Conservation (phyloP, 2,888 invertebrate species). For the Gibbula magus region DNA sequence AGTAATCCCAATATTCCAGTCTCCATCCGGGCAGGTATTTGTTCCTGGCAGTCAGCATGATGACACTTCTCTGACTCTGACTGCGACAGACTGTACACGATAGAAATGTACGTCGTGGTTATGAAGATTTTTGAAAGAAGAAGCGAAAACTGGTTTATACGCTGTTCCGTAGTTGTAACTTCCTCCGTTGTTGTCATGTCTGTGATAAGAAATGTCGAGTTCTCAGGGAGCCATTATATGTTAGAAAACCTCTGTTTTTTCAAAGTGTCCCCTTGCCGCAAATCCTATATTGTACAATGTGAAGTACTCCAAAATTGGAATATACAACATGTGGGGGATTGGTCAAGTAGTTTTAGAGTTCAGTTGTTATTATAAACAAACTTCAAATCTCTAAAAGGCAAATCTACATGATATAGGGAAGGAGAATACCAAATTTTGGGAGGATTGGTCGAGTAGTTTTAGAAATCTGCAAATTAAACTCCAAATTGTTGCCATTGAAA, state of each 20-base stretch:
- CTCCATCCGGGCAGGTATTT: slow-evolving; percentile 36
- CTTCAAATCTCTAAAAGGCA: no score
- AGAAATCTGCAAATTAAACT: no score
- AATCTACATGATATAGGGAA: no score
- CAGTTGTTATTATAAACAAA: no score
- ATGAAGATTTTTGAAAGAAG: slow-evolving; percentile 15
- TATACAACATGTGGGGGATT: no score
- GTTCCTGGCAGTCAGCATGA: slow-evolving; percentile 39
- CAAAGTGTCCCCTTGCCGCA: no score
- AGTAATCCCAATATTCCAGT: slow-evolving; percentile 35
- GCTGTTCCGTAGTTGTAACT: slow-evolving; percentile 34
- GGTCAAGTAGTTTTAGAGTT: no score
- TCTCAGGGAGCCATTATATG: slow-evolving; percentile 27
- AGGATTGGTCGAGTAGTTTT: no score
- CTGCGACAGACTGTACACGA: slow-evolving; percentile 40
- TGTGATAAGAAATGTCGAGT: slow-evolving; percentile 23
- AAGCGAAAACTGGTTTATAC: slow-evolving; percentile 19
- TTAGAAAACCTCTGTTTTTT: slow-evolving; percentile 25
- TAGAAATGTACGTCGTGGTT: slow-evolving; percentile 42
- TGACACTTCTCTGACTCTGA: slow-evolving; percentile 13
- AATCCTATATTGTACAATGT: no score
- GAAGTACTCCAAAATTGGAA: no score
- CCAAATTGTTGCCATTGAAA: no score
- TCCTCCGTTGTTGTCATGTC: not conserved
- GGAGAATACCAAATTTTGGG: no score